Evolutionary conservation across 2,113 vertebrate species (phyloP).

Genomic region (Chunga burmeisteri): DNA sequence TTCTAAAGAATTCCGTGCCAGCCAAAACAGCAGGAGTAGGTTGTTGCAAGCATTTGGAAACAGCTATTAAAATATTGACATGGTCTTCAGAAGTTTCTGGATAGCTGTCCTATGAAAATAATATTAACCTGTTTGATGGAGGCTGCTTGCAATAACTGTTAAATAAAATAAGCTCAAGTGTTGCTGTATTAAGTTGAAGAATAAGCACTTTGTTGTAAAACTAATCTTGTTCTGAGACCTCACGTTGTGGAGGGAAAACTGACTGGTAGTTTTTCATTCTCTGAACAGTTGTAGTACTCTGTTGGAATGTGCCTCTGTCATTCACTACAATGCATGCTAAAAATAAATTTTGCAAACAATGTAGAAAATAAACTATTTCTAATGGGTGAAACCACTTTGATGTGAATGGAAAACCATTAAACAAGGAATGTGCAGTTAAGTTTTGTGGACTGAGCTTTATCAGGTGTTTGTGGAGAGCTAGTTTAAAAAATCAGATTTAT

Average conservation of each 20-base stretch:
- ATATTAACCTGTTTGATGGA: neutral
- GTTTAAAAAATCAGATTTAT: neutral
- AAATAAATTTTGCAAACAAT: conserved; percentile 55
- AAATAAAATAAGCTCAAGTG: neutral
- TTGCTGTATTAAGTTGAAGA: conserved; percentile 21
- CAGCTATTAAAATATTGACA: conserved; percentile 28
- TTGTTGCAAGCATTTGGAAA: conserved; percentile 26
- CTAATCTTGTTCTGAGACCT: conserved; percentile 25
- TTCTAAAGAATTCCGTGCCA: neutral
- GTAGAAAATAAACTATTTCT: conserved; percentile 38
- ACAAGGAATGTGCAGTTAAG: conserved; percentile 10
- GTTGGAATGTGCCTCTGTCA: conserved; percentile 62
- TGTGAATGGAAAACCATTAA: conserved; percentile 59
- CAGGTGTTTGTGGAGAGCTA: neutral
- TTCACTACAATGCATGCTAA: conserved; percentile 56
- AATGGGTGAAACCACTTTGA: conserved; percentile 11
- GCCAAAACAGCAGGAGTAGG: neutral
- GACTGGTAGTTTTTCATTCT: conserved; percentile 21
- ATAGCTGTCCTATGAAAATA: conserved; percentile 6
- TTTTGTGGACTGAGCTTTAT: conserved; percentile 35
- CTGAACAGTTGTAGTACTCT: conserved; percentile 26
- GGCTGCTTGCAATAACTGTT: conserved; percentile 4
- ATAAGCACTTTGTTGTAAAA: conserved; percentile 37
- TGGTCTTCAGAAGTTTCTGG: conserved; percentile 33
- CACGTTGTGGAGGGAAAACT: neutral